These are phyloP conservation scores for Nephrotoma flavescens DNA, from an alignment of 2,888 invertebrate genomes.

Conservation along the genomic window DNA sequence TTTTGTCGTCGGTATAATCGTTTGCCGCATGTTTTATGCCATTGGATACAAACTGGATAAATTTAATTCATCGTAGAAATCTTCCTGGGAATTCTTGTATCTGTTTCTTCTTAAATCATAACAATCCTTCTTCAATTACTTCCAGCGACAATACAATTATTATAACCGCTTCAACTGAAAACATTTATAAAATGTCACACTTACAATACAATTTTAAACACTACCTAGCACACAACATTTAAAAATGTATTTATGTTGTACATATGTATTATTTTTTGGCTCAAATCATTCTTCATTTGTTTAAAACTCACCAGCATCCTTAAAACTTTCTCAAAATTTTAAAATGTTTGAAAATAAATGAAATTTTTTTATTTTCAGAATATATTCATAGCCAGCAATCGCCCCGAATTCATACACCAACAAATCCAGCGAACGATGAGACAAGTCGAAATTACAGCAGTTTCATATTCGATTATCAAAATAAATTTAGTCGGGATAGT, in stretches of 20 bases:
- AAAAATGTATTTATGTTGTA: neutral
- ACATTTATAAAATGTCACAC: too few species aligned
- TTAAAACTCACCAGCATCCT: neutral
- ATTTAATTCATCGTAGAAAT: too few species aligned
- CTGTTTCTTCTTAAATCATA: too few species aligned
- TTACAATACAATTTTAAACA: too few species aligned
- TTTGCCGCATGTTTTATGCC: too few species aligned
- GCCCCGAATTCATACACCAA: neutral
- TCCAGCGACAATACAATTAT: too few species aligned
- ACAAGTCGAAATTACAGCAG: neutral
- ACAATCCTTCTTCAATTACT: too few species aligned
- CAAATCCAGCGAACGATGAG: neutral
- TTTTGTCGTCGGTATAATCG: too few species aligned
- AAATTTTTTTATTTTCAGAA: neutral
- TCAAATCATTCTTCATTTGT: neutral
- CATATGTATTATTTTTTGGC: neutral
- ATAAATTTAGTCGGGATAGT: slow-evolving; percentile 26
- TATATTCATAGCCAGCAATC: neutral
- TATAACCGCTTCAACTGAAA: too few species aligned
- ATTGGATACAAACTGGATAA: too few species aligned
- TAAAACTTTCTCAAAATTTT: neutral
- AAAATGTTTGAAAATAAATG: neutral
- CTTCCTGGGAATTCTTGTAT: too few species aligned
- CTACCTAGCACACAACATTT: too few species aligned
- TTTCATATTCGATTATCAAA: slow-evolving; percentile 9